Evolutionary conservation across 2,888 invertebrate genomes (phyloP).

Genomic region (Conchocele bisecta): DNA sequence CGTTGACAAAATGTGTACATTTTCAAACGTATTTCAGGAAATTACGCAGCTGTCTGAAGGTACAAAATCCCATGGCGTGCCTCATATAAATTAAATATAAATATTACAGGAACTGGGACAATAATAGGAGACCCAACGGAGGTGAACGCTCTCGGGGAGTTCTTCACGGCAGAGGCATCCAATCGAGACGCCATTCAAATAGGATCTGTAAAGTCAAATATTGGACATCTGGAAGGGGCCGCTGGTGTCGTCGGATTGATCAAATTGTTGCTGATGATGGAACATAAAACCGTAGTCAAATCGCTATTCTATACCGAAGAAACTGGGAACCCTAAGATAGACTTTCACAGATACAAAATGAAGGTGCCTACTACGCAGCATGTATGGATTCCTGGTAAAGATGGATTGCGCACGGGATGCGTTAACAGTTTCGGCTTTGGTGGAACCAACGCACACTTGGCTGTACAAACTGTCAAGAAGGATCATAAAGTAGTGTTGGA

Average conservation of each 20-base stretch:
- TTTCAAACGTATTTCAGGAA: too few relatives aligned
- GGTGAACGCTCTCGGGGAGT: conserved; percentile 42
- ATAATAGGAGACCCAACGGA: conserved; percentile 62
- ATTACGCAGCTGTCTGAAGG: too few relatives aligned
- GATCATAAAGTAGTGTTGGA: too few relatives aligned
- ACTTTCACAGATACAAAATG: conserved; percentile 17
- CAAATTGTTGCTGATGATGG: conserved; percentile 71
- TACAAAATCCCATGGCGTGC: too few relatives aligned
- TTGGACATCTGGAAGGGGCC: conserved; percentile 71
- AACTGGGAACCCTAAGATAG: conserved; percentile 34
- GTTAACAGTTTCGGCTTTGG: conserved; percentile 62
- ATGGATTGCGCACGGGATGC: conserved; percentile 14
- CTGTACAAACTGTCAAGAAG: too few relatives aligned
- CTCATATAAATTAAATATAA: too few relatives aligned
- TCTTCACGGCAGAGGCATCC: conserved; percentile 16
- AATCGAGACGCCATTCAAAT: conserved; percentile 12
- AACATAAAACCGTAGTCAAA: conserved; percentile 62
- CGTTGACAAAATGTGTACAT: too few relatives aligned
- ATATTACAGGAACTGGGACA: conserved; percentile 59
- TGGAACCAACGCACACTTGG: too few relatives aligned
- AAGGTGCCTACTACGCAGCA: conserved; percentile 2
- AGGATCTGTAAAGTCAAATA: conserved; percentile 74
- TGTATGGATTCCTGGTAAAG: conserved; percentile 13
- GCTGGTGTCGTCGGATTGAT: conserved; percentile 71
- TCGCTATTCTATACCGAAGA: conserved; percentile 52